phyloP scores from a whole-genome alignment of 2,113 vertebrate species.

The Neogale vison region DNA sequence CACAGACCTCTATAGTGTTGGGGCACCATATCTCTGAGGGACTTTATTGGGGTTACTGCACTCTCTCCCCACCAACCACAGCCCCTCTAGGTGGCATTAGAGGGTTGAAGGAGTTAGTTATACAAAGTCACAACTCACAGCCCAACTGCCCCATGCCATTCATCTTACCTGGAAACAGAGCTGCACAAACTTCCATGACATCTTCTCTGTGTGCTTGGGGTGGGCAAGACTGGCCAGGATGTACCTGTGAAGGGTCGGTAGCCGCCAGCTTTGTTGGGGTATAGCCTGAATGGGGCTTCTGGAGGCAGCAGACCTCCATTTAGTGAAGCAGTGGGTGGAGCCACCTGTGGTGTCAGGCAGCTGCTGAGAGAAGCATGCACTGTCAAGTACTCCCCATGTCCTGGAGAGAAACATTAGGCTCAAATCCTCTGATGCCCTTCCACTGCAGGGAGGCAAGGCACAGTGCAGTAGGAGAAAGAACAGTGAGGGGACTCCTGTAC shows the following conservation, averaged over 20 bases:
- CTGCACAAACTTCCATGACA: neutral
- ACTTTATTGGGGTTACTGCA: neutral
- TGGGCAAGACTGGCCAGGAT: neutral
- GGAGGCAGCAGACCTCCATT: neutral
- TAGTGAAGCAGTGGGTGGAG: neutral
- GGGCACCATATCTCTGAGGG: neutral
- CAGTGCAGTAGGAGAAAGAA: neutral
- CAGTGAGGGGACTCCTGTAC: neutral
- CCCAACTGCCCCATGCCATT: neutral
- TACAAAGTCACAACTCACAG: neutral
- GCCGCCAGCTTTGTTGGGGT: neutral
- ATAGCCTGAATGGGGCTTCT: neutral
- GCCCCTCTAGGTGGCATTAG: neutral
- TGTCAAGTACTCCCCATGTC: neutral
- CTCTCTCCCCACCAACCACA: neutral
- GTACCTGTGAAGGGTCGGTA: neutral
- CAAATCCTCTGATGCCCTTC: neutral
- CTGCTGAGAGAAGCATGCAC: neutral
- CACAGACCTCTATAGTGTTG: neutral
- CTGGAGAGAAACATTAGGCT: neutral
- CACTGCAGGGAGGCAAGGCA: neutral
- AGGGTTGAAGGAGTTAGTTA: neutral
- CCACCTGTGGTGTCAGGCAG: neutral
- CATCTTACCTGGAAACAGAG: conserved; percentile 22
- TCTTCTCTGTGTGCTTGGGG: neutral